Evolutionary conservation across 1,140 invertebrate genomes (phyloP).

Genomic region (Drosophila melanica): DNA sequence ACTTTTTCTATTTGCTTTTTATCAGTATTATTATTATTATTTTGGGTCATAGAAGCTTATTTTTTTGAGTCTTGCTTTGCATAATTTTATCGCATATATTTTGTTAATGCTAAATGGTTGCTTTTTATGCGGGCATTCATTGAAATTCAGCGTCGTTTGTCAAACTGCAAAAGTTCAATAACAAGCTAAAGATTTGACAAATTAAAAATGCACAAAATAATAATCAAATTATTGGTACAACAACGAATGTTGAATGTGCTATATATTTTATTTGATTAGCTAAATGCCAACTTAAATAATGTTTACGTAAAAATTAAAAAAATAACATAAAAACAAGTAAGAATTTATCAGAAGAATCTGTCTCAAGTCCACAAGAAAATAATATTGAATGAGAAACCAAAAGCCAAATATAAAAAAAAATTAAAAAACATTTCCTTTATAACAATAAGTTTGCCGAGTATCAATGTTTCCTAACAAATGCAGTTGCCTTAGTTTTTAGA

Average conservation of each 20-base stretch:
- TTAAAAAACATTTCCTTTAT: too few species aligned
- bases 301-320: not conserved
- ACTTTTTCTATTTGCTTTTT: not conserved
- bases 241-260: not conserved
- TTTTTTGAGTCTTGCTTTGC: not conserved
- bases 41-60: not conserved
- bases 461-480: too few species aligned
- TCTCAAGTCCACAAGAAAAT: too few species aligned
- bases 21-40: not conserved
- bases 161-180: constrained; percentile 27
- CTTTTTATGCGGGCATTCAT: constrained; percentile 16
- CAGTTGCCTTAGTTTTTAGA: too few species aligned
- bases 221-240: not conserved
- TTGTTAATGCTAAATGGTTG: constrained; percentile 30
- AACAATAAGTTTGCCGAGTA: too few species aligned
- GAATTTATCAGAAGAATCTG: too few species aligned
- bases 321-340: too few species aligned
- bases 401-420: too few species aligned
- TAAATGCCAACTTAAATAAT: not conserved
- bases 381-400: too few species aligned
- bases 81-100: constrained; percentile 22
- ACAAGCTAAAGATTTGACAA: constrained; percentile 12
- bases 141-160: constrained; percentile 19
- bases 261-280: not conserved
- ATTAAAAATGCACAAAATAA: constrained; percentile 4